These are phyloP conservation scores for Epinotia brunnichana DNA, from an alignment of 2,888 invertebrate species.

Conservation along the genomic window DNA sequence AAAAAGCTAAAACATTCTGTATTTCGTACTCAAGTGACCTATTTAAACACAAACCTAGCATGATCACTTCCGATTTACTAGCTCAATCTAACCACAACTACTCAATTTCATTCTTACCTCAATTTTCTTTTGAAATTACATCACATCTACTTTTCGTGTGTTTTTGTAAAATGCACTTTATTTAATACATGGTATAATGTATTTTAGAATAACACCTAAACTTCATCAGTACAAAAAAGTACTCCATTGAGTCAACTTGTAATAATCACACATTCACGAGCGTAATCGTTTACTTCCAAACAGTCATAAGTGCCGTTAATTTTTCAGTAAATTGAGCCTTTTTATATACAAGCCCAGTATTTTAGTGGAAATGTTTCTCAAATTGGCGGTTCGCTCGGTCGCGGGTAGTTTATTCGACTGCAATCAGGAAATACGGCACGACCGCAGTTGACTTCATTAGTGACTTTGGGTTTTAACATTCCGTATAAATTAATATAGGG, in stretches of 20 bases:
- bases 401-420: slow-evolving; percentile 30
- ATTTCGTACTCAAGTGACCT: not conserved
- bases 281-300: not conserved
- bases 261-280: slow-evolving; percentile 30
- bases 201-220: not conserved
- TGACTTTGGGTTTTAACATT: slow-evolving; percentile 22
- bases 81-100: slow-evolving; percentile 8
- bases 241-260: slow-evolving; percentile 23
- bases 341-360: not conserved
- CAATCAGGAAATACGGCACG: slow-evolving; percentile 30
- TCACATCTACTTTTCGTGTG: not conserved
- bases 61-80: slow-evolving; percentile 6
- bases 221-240: not conserved
- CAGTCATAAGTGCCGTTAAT: not conserved
- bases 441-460: slow-evolving; percentile 34
- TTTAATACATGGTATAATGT: not conserved
- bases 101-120: slow-evolving; percentile 1
- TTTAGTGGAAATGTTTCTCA: slow-evolving; percentile 26
- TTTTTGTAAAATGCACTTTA: not conserved
- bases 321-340: not conserved
- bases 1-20: not conserved
- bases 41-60: not conserved
- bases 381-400: slow-evolving; percentile 32
- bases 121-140: not conserved
- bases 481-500: slow-evolving; percentile 13